Conservation (phyloP, 1,140 invertebrate species). For the Agrilus planipennis region DNA sequence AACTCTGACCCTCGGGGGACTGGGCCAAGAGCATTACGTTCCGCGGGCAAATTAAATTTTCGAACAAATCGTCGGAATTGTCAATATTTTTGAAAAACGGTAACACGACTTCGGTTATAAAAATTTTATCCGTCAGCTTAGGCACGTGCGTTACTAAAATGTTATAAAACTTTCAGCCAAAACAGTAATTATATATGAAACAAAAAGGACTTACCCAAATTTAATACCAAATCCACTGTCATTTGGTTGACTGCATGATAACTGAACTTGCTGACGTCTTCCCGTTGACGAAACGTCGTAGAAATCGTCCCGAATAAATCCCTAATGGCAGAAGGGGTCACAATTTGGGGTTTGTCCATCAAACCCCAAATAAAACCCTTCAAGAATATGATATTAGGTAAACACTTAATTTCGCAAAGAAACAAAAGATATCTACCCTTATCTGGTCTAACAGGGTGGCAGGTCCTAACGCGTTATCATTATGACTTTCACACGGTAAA, state of each 20-base stretch:
- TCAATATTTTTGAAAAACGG: not conserved
- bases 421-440: no score
- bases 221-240: slow-evolving; percentile 20
- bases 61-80: slow-evolving; percentile 15
- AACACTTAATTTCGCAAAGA: no score
- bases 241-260: slow-evolving; percentile 10
- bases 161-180: no score
- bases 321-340: not conserved
- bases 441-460: not conserved
- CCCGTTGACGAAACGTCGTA: slow-evolving; percentile 14
- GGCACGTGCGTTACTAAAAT: slow-evolving; percentile 6
- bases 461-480: not conserved
- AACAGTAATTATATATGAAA: no score
- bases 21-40: slow-evolving; percentile 18
- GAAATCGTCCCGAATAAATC: slow-evolving; percentile 13
- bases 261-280: slow-evolving; percentile 22
- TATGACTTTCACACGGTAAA: no score
- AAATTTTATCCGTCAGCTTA: not conserved
- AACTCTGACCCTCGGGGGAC: slow-evolving; percentile 3
- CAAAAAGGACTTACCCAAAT: slow-evolving; percentile 22
- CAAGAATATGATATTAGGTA: no score
- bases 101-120: not conserved
- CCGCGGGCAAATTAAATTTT: slow-evolving; percentile 17
- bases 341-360: no score
- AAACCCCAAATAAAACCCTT: no score